Evolutionary conservation across 2,888 invertebrate species (phyloP).

Genomic region (Choreutis nemorana): DNA sequence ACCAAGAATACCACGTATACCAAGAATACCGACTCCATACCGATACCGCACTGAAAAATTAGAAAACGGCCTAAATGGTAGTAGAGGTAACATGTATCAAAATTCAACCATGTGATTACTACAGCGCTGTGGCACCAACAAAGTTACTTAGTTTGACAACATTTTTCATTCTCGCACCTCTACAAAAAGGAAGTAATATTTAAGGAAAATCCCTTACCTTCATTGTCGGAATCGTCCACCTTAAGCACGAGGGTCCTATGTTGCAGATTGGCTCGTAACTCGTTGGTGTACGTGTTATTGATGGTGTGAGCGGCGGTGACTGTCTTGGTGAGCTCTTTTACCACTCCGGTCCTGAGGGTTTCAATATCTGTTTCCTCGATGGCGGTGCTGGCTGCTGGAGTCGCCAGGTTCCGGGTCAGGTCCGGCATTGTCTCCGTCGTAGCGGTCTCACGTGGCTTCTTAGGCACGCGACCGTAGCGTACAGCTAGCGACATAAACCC

Average conservation of each 20-base stretch:
- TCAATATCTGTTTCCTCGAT: conserved; percentile 19
- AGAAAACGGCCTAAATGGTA: no score
- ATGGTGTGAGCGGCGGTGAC: conserved; percentile 79
- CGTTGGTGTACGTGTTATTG: conserved; percentile 89
- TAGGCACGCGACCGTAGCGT: conserved; percentile 95
- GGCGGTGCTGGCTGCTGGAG: conserved; percentile 13
- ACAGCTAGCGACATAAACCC: conserved; percentile 73
- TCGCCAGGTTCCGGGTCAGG: conserved; percentile 16
- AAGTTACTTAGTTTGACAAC: no score
- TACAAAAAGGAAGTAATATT: no score
- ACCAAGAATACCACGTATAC: no score
- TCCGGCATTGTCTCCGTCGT: conserved; percentile 23
- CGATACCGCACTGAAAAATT: no score
- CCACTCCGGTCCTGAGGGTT: conserved; percentile 17
- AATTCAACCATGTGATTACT: no score
- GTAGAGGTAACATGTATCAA: no score
- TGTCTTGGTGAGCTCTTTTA: conserved; percentile 44
- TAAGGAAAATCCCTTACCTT: no score
- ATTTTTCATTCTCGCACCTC: no score
- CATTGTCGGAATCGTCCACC: conserved; percentile 23
- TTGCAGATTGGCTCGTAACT: conserved; percentile 65
- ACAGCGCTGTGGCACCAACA: no score
- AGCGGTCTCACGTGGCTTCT: conserved; percentile 77
- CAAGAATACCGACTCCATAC: no score
- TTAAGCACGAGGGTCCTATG: conserved; percentile 20